phyloP scores from a whole-genome alignment of 2,797 vertebrate species.

The Coregonus suidteri region DNA sequence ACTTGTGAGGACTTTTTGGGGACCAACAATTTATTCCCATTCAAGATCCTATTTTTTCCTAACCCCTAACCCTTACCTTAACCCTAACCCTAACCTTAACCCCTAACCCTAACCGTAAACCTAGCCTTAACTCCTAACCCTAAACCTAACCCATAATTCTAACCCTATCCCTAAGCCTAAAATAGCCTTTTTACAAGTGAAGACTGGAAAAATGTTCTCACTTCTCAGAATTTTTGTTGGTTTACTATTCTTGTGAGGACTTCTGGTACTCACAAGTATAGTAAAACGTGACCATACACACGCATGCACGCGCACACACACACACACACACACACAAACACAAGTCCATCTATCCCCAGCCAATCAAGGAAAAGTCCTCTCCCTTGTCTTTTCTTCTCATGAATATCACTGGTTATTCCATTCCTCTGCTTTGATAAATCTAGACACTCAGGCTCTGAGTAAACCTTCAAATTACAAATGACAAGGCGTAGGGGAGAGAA shows the following conservation, averaged over 20 bases:
- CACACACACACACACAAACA: neutral
- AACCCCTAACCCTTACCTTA: no score
- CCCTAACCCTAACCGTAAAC: no score
- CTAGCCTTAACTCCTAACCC: no score
- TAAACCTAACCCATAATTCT: no score
- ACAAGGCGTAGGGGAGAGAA: conserved; percentile 3
- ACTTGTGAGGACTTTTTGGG: no score
- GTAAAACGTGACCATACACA: neutral
- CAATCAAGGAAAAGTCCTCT: conserved; percentile 25
- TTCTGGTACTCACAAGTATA: no score
- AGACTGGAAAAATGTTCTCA: conserved; percentile 18
- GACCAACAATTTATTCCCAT: no score
- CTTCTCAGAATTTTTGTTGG: no score
- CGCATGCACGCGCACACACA: neutral
- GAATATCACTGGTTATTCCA: conserved; percentile 47
- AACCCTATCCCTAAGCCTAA: no score
- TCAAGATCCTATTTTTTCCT: no score
- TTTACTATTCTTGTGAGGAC: no score
- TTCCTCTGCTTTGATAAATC: conserved; percentile 52
- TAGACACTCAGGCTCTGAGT: conserved; percentile 39
- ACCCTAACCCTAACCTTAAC: no score
- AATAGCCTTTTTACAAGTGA: conserved; percentile 4
- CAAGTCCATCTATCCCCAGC: neutral
- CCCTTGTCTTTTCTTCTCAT: conserved; percentile 29
- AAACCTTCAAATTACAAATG: conserved; percentile 47